Evolutionary conservation across 1,140 invertebrate species (phyloP), one percentile per base, ranked within the genome.

Genomic region (Bombus sibiricus): DNA sequence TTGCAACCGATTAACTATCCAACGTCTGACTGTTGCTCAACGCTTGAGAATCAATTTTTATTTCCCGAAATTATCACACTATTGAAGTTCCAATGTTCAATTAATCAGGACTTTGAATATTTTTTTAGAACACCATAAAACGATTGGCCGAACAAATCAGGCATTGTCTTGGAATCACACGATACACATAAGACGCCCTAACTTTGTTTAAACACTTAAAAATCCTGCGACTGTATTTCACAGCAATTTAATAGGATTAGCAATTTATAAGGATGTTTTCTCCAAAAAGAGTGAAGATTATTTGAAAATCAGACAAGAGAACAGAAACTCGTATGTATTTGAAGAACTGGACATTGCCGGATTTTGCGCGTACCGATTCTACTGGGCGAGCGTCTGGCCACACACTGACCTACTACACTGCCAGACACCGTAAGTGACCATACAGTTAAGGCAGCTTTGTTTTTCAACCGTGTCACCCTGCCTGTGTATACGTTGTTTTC

Each of bases 401-500:
- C 43, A 39, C 32, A 47, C 64, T 80, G 64, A 80, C 34, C 64
- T 80, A 80, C 64, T 53, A 80, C 64, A 69, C 64, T 69, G 53
- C 64, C 53, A 25, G 8, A 37, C 5, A n/a, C 43, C 28, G 43
- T 47, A n/a, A 68, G 32, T 47, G 39, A 68, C 62, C 62, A 47
- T 47, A 34, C 41, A 47, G 32, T 57, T 18, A 53, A 69, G 57
- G 15, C 75, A 41, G n/a, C 25, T 43, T 69, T 25, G 34, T 53
- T 69, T 68, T 37, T 37, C 41, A 15, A 18, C 8, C 39, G 13
- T 9, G 28, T 28, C 13, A 41, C 39, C 13, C 13, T 8, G 28
- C 5, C n/a, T 18, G 32, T 25, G 41, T 12, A 9, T 32, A 18
- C 71, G 6, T 1, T 43, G 13, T 72, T 41, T 71, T 13, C 9